These are phyloP conservation scores for Hesperophylax magnus DNA, from an alignment of 1,140 invertebrate genomes.

Conservation along the genomic window DNA sequence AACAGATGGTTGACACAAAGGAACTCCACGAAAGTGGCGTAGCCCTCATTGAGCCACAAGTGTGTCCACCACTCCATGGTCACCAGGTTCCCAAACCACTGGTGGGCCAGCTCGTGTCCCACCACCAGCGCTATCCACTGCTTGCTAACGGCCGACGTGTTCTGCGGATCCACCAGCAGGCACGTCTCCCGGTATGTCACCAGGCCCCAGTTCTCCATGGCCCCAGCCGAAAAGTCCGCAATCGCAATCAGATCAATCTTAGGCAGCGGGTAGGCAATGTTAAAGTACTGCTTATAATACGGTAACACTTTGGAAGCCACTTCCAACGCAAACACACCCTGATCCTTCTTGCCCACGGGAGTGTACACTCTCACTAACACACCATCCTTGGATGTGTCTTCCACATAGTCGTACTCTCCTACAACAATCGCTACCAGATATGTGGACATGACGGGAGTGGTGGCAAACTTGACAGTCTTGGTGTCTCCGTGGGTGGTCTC, in stretches of 20 bases:
- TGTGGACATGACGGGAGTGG: constrained; percentile 96
- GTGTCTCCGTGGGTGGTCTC: constrained; percentile 69
- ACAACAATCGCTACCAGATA: constrained; percentile 95
- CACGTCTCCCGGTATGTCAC: constrained; percentile 83
- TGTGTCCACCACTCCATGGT: constrained; percentile 94
- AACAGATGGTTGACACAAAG: constrained; percentile 90
- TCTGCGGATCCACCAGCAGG: constrained; percentile 86
- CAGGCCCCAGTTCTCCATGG: constrained; percentile 97
- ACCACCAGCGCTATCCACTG: constrained; percentile 92
- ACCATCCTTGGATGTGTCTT: constrained; percentile 85
- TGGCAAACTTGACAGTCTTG: constrained; percentile 83
- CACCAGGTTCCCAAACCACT: constrained; percentile 91
- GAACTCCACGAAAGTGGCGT: constrained; percentile 92
- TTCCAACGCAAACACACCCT: constrained; percentile 92
- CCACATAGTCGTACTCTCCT: constrained; percentile 95
- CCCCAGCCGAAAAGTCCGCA: constrained; percentile 91
- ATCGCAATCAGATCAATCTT: constrained; percentile 97
- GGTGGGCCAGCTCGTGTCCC: constrained; percentile 90
- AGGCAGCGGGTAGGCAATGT: constrained; percentile 94
- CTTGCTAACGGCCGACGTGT: constrained; percentile 86
- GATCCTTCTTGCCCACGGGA: constrained; percentile 91
- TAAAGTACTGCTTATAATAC: constrained; percentile 95
- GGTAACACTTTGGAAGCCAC: constrained; percentile 89
- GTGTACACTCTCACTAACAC: constrained; percentile 93
- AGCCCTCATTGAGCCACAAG: constrained; percentile 94